Evolutionary conservation across 2,113 vertebrate species (phyloP), one percentile per base, ranked within the genome.

Genomic region (Hippopotamus amphibius): DNA sequence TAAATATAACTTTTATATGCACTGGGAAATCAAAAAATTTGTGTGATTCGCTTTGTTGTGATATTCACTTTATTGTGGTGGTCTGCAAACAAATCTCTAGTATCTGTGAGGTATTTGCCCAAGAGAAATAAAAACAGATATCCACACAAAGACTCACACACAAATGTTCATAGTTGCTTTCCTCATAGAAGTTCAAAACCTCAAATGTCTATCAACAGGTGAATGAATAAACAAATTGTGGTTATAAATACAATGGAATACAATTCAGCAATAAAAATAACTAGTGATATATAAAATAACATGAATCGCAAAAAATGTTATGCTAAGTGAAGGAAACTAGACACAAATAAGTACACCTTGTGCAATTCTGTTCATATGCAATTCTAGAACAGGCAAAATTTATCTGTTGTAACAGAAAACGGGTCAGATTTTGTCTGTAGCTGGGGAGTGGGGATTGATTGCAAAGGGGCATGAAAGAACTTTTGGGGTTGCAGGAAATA

Each of bases 91-190:
- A 26, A 33, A 33, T 48, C 28, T 50, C 26, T 43, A 76, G 17
- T 50, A 50, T 50, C 46, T 50, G 72, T 50, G 46, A 76, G 43
- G 12, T 69, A 69, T 84, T 97, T 81, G 92, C 41, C 26, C 30
- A 94, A 88, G 46, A 95, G 16, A 65, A 91, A 48, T 81, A 80
- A 72, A 89, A 93, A 84, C 24, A 86, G 28, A 48, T 79, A 69
- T 77, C 5, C 7, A 53, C 24, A 71, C 26, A 74, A 81, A 71
- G 41, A 89, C 43, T 68, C 57, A 55, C 11, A 81, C 16, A 53
- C 14, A 14, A 79, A 41, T 76, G 21, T 69, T 93, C 61, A 80
- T 30, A 65, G 30, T 14, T 71, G 41, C 55, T 83, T 92, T 84
- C 84, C 50, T 91, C 43, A 26, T 14, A 61, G 50, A 79, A 86